These are phyloP conservation scores for Pangasius macronema DNA, from an alignment of 2,797 vertebrate species.

Conservation along the genomic window DNA sequence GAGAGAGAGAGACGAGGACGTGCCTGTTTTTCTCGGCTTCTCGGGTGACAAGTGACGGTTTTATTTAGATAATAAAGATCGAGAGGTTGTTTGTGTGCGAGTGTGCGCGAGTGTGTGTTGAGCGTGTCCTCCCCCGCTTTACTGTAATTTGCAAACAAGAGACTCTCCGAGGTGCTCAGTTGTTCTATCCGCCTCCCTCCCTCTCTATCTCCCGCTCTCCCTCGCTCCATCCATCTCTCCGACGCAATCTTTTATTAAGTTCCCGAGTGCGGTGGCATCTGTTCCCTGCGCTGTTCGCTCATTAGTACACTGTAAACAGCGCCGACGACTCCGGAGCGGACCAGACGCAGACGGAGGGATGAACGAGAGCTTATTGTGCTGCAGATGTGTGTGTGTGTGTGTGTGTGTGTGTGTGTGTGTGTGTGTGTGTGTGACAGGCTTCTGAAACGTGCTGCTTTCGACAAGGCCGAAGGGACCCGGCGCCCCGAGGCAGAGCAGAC, in stretches of 20 bases:
- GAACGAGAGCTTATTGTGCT: neutral
- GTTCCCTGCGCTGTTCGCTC: constrained; percentile 63
- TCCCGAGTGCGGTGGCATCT: constrained; percentile 63
- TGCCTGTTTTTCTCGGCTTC: constrained; percentile 18
- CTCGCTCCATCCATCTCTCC: constrained; percentile 33
- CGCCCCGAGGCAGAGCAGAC: constrained; percentile 49
- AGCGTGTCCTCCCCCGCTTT: constrained; percentile 38
- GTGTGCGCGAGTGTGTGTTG: constrained; percentile 22
- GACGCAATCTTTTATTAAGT: constrained; percentile 54
- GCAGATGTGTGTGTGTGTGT: constrained; percentile 4
- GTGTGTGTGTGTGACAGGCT: constrained; percentile 43
- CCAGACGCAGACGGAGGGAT: constrained; percentile 26
- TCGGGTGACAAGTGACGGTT: constrained; percentile 52
- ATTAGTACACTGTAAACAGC: constrained; percentile 65
- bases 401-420: constrained; percentile 22
- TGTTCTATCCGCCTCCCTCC: constrained; percentile 47
- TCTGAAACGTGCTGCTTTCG: constrained; percentile 38
- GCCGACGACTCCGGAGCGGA: constrained; percentile 54
- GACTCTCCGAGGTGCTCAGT: constrained; percentile 46
- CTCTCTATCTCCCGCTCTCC: constrained; percentile 22
- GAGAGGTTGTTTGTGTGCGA: constrained; percentile 21
- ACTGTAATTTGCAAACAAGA: constrained; percentile 54
- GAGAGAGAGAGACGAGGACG: constrained; percentile 34
- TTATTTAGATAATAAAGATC: constrained; percentile 51
- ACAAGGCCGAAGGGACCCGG: constrained; percentile 53